Base-by-base conservation (phyloP, 2,888 invertebrate genomes). In the Ptilodon capucinus region DNA sequence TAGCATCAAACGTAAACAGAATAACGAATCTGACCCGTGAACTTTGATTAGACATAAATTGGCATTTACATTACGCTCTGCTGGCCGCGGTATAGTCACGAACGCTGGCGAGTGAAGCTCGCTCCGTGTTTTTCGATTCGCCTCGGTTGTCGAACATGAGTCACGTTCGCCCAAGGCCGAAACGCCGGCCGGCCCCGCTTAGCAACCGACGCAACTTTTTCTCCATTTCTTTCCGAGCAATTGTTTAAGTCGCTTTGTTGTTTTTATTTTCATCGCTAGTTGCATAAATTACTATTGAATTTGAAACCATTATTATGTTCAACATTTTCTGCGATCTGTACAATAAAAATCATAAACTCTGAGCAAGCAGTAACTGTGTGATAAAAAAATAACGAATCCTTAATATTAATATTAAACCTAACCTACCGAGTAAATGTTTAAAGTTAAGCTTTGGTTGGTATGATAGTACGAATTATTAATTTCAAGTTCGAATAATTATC, bases 171-270 rank as follows among this genome's bases (percentile, higher is more conserved):
- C 71, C 87, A 86, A 88, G 88, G 88, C 85, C 88, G 68, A 60
- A 54, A 39, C 54, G 81, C 89, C 89, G 87, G 88, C 88, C 87
- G 89, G 88, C 83, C 51, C 59, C 50, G 72, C 81, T 60, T 83
- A 71, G 80, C 84, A 86, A 88, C 84, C 60, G 51, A 45, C 51
- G 44, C 46, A 41, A 49, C 41, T 64, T 76, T 78, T 77, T 75
- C 71, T 64, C 71, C 64, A 67, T 76, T 74, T 68, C 69, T 76
- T 79, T 76, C 80, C 79, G 65, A 64, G 48, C 66, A 62, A 69
- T 76, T 72, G 76, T 79, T 79, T 81, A 79, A 79, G 71, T 71
- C 66, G 60, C 64, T 69, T 71, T 68, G 68, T 60, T 63, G 64
- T 68, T 65, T 71, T 69, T 67, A 60, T 68, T 54, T 70, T 58